These are phyloP conservation scores for Sphaerophoria rueppellii DNA, from an alignment of 2,888 invertebrate genomes.

Conservation along the genomic window DNA sequence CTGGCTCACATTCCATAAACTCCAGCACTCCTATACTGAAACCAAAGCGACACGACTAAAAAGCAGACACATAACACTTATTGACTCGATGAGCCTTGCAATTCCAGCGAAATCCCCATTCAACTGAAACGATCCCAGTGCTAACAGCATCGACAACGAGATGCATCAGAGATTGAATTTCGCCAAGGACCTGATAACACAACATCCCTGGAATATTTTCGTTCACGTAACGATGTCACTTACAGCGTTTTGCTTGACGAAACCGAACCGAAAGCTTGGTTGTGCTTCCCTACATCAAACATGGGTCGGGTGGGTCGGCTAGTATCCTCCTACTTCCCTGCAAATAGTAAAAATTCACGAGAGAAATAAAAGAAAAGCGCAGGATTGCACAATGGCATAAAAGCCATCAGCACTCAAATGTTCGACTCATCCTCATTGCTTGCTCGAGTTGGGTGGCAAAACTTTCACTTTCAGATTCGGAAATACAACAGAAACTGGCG, in stretches of 20 bases:
- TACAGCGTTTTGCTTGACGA: neutral
- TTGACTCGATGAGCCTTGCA: conserved; percentile 37
- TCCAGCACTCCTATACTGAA: conserved; percentile 22
- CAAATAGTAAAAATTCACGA: conserved; percentile 28
- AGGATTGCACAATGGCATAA: conserved; percentile 66
- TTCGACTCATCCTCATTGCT: neutral
- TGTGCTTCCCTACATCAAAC: neutral
- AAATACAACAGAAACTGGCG: conserved; percentile 48
- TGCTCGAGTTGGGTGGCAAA: neutral
- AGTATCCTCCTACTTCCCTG: neutral
- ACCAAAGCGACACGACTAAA: neutral
- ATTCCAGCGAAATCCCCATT: conserved; percentile 46
- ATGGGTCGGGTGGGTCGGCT: neutral
- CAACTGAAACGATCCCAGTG: conserved; percentile 57
- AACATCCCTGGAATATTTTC: conserved; percentile 43
- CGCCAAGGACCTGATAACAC: conserved; percentile 60
- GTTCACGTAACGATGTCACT: conserved; percentile 29
- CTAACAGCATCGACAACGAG: conserved; percentile 46
- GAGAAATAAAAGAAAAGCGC: conserved; percentile 54
- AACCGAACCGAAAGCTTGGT: neutral
- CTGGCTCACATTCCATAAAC: conserved; percentile 36
- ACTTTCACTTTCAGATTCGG: conserved; percentile 71
- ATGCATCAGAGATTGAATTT: conserved; percentile 67
- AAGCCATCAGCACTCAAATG: conserved; percentile 5
- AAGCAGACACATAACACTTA: conserved; percentile 52